These are phyloP conservation scores for Sminthurinus aureus DNA, from an alignment of 2,888 invertebrate genomes.

Conservation along the genomic window DNA sequence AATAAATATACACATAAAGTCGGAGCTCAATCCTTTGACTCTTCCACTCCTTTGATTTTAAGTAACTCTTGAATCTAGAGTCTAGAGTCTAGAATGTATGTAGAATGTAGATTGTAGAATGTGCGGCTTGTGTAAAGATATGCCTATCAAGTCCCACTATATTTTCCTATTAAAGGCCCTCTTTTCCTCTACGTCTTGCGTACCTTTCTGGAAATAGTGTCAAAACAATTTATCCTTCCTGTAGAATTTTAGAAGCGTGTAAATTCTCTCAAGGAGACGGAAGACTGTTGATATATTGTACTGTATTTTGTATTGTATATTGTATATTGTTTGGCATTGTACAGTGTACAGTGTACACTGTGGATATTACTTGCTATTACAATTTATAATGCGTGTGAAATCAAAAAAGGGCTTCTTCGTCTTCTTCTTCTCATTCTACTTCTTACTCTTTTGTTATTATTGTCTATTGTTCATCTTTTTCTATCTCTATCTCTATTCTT, in stretches of 20 bases:
- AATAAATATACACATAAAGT: background rate
- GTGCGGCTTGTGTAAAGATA: slow-evolving; percentile 30
- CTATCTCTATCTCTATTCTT: slow-evolving; percentile 9
- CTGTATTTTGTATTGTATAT: background rate
- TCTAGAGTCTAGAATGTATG: no score
- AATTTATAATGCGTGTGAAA: background rate
- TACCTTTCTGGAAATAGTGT: slow-evolving; percentile 42
- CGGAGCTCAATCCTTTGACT: slow-evolving; percentile 39
- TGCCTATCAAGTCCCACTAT: slow-evolving; percentile 46
- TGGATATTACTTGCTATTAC: background rate
- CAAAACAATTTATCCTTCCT: slow-evolving; percentile 50
- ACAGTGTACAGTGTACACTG: no score
- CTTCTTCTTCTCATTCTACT: slow-evolving; percentile 2
- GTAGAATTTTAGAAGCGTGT: slow-evolving; percentile 44
- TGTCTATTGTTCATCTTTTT: slow-evolving; percentile 12
- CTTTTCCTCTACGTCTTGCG: slow-evolving; percentile 1
- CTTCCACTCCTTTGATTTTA: background rate
- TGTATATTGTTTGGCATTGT: background rate
- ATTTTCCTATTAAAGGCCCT: slow-evolving; percentile 45
- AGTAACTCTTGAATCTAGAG: background rate
- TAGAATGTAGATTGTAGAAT: no score
- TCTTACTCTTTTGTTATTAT: background rate
- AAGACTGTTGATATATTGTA: background rate
- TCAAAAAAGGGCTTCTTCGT: background rate
- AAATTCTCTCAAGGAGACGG: slow-evolving; percentile 44